phyloP scores from a whole-genome alignment of 2,888 invertebrate species.

The Drosophila tripunctata region DNA sequence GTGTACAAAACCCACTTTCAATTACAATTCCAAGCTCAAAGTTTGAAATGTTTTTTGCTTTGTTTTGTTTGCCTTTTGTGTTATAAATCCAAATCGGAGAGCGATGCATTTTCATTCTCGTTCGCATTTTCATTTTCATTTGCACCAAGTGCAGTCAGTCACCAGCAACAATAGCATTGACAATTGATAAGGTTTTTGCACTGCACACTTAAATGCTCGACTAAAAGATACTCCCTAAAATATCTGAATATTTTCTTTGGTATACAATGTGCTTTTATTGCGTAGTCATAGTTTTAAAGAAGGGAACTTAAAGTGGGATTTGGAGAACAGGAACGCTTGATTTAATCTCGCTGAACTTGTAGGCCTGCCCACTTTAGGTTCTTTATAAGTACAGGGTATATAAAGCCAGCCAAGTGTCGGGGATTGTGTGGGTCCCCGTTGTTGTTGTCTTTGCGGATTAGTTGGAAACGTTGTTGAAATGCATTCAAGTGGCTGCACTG shows the following conservation, averaged over 20 bases:
- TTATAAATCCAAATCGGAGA: conserved; percentile 54
- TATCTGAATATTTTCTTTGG: too few species aligned
- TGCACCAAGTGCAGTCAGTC: conserved; percentile 10
- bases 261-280: too few species aligned
- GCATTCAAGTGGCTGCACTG: conserved; percentile 69
- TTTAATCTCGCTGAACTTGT: background rate
- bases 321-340: too few species aligned
- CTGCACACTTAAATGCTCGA: background rate
- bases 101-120: conserved; percentile 50
- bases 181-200: background rate
- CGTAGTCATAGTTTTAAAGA: too few species aligned
- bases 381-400: conserved; percentile 8
- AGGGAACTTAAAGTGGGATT: too few species aligned
- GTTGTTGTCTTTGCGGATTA: conserved; percentile 72
- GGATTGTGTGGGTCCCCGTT: conserved; percentile 26
- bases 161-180: conserved; percentile 11
- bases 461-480: conserved; percentile 58
- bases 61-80: conserved; percentile 56
- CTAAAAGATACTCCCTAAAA: background rate
- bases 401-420: conserved; percentile 50
- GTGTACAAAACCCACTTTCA: background rate
- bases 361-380: background rate
- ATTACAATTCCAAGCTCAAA: background rate
- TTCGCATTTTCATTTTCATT: conserved; percentile 35
- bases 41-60: conserved; percentile 21